phyloP scores from a whole-genome alignment of 1,140 invertebrate species.

The Zaprionus ghesquierei region DNA sequence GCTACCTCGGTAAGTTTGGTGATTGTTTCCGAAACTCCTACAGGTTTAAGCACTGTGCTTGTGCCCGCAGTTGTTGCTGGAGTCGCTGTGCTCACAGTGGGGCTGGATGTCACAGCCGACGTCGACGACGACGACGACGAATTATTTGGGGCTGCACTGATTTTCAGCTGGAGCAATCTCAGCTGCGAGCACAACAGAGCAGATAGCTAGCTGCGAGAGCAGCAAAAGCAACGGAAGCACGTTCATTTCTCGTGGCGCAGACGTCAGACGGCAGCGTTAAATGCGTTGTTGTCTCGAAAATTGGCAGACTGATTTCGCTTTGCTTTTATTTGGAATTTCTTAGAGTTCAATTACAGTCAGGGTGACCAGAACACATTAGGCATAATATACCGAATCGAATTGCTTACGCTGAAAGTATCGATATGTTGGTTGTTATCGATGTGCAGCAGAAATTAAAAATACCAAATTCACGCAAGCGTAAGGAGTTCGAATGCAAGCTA shows the following conservation, averaged over 20 bases:
- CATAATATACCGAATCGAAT: neutral
- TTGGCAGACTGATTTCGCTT: constrained; percentile 19
- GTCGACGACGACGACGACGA: neutral
- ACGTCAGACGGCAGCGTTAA: neutral
- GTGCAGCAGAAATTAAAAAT: neutral
- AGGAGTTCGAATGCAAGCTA: neutral
- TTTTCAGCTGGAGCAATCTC: neutral
- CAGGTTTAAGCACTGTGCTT: neutral
- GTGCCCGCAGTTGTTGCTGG: neutral
- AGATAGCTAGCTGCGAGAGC: constrained; percentile 1
- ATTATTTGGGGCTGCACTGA: neutral
- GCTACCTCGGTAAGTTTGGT: neutral
- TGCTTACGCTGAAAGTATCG: neutral
- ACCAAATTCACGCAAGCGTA: neutral
- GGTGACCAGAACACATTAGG: neutral
- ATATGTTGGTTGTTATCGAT: neutral
- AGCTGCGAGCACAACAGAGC: neutral
- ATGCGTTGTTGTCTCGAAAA: constrained; percentile 12
- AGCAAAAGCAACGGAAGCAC: constrained; percentile 32
- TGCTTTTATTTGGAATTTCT: constrained; percentile 20
- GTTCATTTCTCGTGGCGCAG: constrained; percentile 11
- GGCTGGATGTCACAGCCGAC: neutral
- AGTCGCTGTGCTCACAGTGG: neutral
- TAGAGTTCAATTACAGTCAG: constrained; percentile 13
- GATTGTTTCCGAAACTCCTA: neutral